Conservation (phyloP, 2,113 vertebrate species). For the Aldabrachelys gigantea region DNA sequence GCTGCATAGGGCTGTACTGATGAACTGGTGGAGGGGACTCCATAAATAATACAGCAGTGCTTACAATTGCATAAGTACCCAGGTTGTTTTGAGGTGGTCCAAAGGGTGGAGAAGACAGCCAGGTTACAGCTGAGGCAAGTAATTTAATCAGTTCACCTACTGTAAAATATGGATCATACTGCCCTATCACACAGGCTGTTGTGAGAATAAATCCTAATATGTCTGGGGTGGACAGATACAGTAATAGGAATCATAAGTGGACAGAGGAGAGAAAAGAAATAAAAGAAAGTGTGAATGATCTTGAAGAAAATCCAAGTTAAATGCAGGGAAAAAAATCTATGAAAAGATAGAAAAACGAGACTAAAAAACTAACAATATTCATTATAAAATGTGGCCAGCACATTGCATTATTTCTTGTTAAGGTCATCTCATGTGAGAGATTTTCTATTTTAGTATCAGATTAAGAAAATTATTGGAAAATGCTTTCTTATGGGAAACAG, state of each 20-base stretch:
- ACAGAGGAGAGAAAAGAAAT: not conserved
- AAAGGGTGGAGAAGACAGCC: not conserved
- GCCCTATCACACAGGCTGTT: not conserved
- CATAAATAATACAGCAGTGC: not conserved
- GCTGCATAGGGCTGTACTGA: not conserved
- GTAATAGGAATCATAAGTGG: not conserved
- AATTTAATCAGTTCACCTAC: fast-evolving
- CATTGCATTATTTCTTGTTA: not conserved
- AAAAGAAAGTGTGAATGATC: not conserved
- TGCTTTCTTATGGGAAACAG: not conserved
- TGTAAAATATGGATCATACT: not conserved
- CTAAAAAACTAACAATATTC: not conserved
- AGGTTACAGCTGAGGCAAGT: not conserved
- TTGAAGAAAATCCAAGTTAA: not conserved
- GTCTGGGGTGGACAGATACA: not conserved
- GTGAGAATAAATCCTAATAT: not conserved
- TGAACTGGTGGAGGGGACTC: not conserved
- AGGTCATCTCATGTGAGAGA: not conserved
- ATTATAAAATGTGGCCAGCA: not conserved
- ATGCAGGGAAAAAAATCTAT: not conserved
- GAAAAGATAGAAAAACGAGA: not conserved
- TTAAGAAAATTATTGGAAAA: not conserved
- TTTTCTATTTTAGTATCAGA: not conserved
- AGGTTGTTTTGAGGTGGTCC: not conserved
- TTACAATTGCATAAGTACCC: not conserved